phyloP scores from a whole-genome alignment of 1,140 invertebrate species.

The Drosophila ohnishii region DNA sequence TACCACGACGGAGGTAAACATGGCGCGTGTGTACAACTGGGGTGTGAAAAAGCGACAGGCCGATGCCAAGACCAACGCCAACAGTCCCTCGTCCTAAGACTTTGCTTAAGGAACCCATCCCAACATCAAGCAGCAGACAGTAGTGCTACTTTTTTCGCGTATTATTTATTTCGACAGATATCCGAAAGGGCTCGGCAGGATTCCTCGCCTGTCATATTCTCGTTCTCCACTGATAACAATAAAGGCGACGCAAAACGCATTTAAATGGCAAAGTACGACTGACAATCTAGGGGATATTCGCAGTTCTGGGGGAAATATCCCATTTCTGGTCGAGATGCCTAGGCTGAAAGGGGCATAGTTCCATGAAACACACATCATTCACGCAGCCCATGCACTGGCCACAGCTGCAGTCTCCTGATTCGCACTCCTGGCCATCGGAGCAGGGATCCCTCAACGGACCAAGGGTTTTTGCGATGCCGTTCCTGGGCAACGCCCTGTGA shows the following conservation, averaged over 20 bases:
- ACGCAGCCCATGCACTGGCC: conserved; percentile 9
- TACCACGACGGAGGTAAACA: conserved; percentile 99
- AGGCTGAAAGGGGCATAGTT: neutral
- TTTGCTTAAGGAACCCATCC: conserved; percentile 9
- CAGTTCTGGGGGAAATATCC: neutral
- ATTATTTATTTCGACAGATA: conserved; percentile 66
- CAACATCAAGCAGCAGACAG: conserved; percentile 17
- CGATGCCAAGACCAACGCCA: conserved; percentile 63
- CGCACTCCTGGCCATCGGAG: neutral
- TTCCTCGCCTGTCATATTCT: conserved; percentile 42
- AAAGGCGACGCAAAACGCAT: conserved; percentile 44
- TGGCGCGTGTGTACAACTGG: conserved; percentile 98
- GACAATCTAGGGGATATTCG: neutral
- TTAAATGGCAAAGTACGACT: conserved; percentile 3
- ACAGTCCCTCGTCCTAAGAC: conserved; percentile 48
- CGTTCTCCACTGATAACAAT: conserved; percentile 58
- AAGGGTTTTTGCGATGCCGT: neutral
- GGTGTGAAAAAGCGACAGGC: conserved; percentile 94
- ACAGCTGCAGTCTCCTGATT: conserved; percentile 4
- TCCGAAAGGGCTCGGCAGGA: conserved; percentile 33
- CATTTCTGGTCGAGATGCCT: neutral
- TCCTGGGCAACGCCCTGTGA: conserved; percentile 1
- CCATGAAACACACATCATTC: neutral
- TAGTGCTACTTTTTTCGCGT: conserved; percentile 30
- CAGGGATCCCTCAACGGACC: neutral